Evolutionary conservation across 2,888 invertebrate genomes (phyloP).

Genomic region (Lumbricus terrestris): DNA sequence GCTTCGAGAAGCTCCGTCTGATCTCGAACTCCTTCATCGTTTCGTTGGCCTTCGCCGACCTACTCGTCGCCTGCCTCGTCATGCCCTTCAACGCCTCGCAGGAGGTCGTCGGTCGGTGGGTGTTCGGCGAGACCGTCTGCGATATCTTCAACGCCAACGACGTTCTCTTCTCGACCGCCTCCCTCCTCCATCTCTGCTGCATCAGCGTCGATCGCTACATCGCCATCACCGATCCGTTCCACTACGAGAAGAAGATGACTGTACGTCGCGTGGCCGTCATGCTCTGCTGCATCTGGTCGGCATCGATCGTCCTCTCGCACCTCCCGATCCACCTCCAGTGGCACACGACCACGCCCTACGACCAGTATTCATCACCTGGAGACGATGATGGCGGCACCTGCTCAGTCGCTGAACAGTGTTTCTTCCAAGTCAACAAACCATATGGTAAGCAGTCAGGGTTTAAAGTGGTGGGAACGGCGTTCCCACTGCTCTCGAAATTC

Average conservation of each 20-base stretch:
- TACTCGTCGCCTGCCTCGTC: constrained; percentile 74
- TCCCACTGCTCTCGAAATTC: too few relatives aligned
- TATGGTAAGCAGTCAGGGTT: too few relatives aligned
- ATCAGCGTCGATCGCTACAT: constrained; percentile 78
- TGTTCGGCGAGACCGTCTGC: constrained; percentile 85
- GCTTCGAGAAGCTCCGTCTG: constrained; percentile 75
- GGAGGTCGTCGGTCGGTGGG: constrained; percentile 70
- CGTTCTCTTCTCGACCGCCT: constrained; percentile 83
- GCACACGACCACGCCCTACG: constrained; percentile 77
- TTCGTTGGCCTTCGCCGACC: constrained; percentile 87
- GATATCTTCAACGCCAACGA: constrained; percentile 92
- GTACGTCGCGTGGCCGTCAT: constrained; percentile 69
- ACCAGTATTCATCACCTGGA: not conserved
- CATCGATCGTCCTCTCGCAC: constrained; percentile 87
- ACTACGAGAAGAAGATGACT: constrained; percentile 90
- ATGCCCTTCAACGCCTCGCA: constrained; percentile 59
- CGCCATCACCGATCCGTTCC: constrained; percentile 82
- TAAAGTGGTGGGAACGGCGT: too few relatives aligned
- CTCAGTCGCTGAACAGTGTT: constrained; percentile 8
- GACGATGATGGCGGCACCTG: not conserved
- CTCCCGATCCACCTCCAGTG: constrained; percentile 91
- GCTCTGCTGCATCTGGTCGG: constrained; percentile 77
- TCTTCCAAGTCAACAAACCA: constrained; percentile 46
- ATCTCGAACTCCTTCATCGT: constrained; percentile 95
- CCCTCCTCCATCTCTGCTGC: constrained; percentile 88